Evolutionary conservation across 2,113 vertebrate species (phyloP), one percentile per base, ranked within the genome.

Genomic region (Paradoxurus hermaphroditus): DNA sequence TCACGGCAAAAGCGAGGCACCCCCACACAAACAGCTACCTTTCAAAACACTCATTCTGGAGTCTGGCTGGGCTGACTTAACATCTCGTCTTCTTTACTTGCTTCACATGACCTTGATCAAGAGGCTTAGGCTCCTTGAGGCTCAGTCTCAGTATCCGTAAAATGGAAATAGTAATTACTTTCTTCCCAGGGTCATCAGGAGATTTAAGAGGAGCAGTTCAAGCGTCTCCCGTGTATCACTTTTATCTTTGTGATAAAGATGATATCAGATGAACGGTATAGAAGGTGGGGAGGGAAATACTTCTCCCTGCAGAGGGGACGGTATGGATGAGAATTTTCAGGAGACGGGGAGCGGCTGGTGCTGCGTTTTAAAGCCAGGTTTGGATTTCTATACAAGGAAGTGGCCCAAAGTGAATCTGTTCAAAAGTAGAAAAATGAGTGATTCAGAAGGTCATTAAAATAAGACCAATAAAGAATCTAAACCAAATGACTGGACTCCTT

Each of bases 401-500:
- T 96, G 82, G 95, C 86, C 46, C 31, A 62, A 92, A 96, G 70
- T 98, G 98, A 98, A 97, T 98, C 98, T 97, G 96, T 94, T 87
- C 79, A 94, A 91, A 94, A 97, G 84, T 27, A 96, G 97, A 97
- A 97, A 96, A 95, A 91, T 73, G 96, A 90, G 67, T 96, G 97
- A 98, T 97, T 98, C 96, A 98, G 97, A 97, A 94, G 68, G 87
- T 86, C 91, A 94, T 97, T 96, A 97, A 97, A 96, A 91, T 95
- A 96, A 96, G 95, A 53, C 96, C 97, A 96, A 94, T 91, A 91
- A 97, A 95, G 92, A 90, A 79, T 94, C 96, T 93, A 90, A 94
- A 98, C 96, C 95, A 95, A 98, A 96, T 96, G 97, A 98, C 96
- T 96, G 41, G 84, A n/a, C 90, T 97, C 97, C 97, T 97, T 97